These are phyloP conservation scores for Eupeodes latifasciatus DNA, from an alignment of 2,888 invertebrate genomes.

Conservation along the genomic window DNA sequence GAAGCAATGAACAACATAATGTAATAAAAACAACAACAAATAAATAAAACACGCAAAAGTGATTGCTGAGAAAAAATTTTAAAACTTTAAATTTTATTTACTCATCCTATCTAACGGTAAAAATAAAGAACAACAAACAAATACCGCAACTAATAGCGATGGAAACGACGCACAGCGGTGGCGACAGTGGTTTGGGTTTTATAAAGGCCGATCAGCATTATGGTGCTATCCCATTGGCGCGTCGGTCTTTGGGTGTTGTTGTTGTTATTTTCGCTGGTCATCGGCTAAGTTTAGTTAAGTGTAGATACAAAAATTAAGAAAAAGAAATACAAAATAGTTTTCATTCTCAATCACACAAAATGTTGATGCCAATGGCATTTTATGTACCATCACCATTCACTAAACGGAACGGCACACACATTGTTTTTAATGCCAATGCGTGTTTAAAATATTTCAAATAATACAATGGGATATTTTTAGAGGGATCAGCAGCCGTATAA, in stretches of 20 bases:
- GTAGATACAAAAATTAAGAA: slow-evolving; percentile 7
- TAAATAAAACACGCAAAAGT: slow-evolving; percentile 58
- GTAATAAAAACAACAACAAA: slow-evolving; percentile 52
- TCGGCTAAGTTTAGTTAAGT: slow-evolving; percentile 22
- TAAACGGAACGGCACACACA: slow-evolving; percentile 31
- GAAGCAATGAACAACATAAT: slow-evolving; percentile 67
- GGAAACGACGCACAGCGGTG: slow-evolving; percentile 13
- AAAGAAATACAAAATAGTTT: slow-evolving; percentile 40
- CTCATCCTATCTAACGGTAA: slow-evolving; percentile 29
- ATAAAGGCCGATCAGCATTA: slow-evolving; percentile 24
- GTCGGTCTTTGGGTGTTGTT: slow-evolving; percentile 9
- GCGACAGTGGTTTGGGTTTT: slow-evolving; percentile 8
- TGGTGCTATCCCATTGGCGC: not conserved
- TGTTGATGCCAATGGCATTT: slow-evolving; percentile 60
- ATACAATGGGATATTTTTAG: slow-evolving; percentile 63
- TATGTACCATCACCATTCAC: slow-evolving; percentile 53
- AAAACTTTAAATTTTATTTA: slow-evolving; percentile 68
- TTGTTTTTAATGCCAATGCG: slow-evolving; percentile 57
- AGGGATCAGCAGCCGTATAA: slow-evolving; percentile 28
- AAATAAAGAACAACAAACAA: slow-evolving; percentile 2
- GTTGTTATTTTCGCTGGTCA: slow-evolving; percentile 36
- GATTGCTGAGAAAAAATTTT: slow-evolving; percentile 63
- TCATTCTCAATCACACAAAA: slow-evolving; percentile 23
- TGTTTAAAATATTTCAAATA: slow-evolving; percentile 67
- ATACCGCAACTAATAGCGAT: slow-evolving; percentile 11